These are phyloP conservation scores for Pelagia noctiluca DNA, from an alignment of 30 jellyfish, hydroid and myxozoan species.

Conservation along the genomic window DNA sequence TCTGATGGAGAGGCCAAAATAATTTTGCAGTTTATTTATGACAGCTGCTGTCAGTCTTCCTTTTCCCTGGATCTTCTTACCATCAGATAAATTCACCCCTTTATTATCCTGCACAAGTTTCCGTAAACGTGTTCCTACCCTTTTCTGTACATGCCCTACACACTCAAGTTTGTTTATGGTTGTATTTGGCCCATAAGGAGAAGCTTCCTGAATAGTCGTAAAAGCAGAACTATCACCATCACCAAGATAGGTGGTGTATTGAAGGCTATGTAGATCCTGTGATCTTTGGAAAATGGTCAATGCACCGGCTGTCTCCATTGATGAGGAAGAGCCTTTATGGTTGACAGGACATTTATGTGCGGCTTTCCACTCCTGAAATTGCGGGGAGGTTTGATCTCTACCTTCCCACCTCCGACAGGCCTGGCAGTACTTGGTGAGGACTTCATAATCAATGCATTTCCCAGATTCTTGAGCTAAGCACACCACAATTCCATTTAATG, in stretches of 20 bases:
- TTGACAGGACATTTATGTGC: constrained; percentile 5
- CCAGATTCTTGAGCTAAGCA: too few species aligned
- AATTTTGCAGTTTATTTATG: constrained; percentile 7
- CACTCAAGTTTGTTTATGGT: too few species aligned
- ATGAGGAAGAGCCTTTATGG: constrained; percentile 27
- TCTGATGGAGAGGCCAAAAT: constrained; percentile 15
- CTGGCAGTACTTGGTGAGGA: constrained; percentile 22
- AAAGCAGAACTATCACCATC: too few species aligned
- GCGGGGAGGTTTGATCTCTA: constrained; percentile 18
- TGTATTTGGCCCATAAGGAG: too few species aligned
- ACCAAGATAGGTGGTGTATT: too few species aligned
- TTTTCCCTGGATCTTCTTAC: background rate
- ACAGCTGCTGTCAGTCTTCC: background rate
- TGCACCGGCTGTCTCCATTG: constrained; percentile 72
- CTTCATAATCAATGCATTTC: constrained; percentile 58
- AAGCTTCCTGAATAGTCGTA: too few species aligned
- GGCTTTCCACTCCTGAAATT: constrained; percentile 19
- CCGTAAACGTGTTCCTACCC: background rate
- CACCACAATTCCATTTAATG: too few species aligned
- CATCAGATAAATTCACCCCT: background rate
- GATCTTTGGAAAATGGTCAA: background rate
- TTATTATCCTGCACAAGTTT: background rate
- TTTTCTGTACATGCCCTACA: too few species aligned
- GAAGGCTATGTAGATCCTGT: too few species aligned
- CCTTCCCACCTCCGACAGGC: constrained; percentile 6